These are phyloP conservation scores for Parazoanthus darwini DNA, from an alignment of 92 coral and sea anemone species.

Conservation along the genomic window DNA sequence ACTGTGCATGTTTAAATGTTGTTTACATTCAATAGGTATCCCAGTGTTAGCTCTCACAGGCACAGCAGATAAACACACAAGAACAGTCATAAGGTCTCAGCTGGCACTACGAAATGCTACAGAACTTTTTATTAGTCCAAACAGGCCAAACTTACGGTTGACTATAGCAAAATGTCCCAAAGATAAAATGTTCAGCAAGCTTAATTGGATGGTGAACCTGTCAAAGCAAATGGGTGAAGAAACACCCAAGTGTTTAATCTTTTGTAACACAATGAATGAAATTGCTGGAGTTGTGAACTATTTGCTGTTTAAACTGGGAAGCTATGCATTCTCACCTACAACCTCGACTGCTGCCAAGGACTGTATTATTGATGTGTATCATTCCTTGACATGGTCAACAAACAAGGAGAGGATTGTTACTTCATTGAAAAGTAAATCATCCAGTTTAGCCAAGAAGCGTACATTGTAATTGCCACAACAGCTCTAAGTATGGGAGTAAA, in stretches of 20 bases:
- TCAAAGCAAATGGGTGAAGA: conserved; percentile 10
- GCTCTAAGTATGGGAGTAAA: conserved; percentile 39
- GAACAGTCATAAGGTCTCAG: neutral
- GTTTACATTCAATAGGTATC: neutral
- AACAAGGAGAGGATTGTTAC: conserved; percentile 5
- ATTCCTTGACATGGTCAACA: conserved; percentile 12
- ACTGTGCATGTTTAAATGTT: neutral
- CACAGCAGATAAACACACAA: neutral
- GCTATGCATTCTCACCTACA: conserved; percentile 28
- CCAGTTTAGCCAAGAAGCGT: neutral
- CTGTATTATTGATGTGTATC: conserved; percentile 43
- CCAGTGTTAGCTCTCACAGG: neutral
- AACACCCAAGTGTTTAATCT: conserved; percentile 57
- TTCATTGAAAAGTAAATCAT: neutral
- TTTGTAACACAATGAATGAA: conserved; percentile 58
- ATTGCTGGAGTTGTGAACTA: conserved; percentile 50
- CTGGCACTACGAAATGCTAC: neutral
- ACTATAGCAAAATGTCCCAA: conserved; percentile 42
- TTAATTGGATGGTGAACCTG: conserved; percentile 52
- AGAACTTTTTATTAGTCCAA: conserved; percentile 42
- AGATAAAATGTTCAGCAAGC: neutral
- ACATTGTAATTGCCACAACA: conserved; percentile 29
- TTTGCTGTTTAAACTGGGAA: conserved; percentile 48
- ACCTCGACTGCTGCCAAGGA: neutral
- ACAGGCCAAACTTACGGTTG: conserved; percentile 43